Base-by-base conservation (phyloP, 2,797 vertebrate genomes). In the Sciaenops ocellatus region DNA sequence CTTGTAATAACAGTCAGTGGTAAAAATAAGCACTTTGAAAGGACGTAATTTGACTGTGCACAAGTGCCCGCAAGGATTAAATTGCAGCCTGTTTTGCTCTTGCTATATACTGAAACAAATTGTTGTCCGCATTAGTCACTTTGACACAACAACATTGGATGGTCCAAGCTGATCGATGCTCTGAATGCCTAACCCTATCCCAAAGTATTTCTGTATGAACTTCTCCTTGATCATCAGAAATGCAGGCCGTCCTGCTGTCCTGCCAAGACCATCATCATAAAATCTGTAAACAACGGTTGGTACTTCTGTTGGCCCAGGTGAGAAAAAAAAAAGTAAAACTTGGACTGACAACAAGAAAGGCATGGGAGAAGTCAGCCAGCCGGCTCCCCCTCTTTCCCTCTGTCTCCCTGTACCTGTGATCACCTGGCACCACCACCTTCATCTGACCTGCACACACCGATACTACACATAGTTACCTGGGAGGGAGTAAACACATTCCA, bases 401-500 rank as follows among this genome's bases (percentile, higher is more conserved):
- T 48, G 34, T 81, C 65, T 79, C 68, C 56, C 81, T 87, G 93
- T 94, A 94, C 92, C 93, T 93, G 88, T 66, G 81, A 86, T 92
- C 83, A 89, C 90, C 91, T 91, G 92, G 92, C 91, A 93, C 91
- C 79, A 93, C 89, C 73, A 88, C 89, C 90, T 91, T 71, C 59
- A 55, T 69, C 82, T 92, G 85, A 89, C 85, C 83, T 44, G 42
- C 57, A 70, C 62, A 66, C 42, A 78, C 59, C 78, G 18, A 85
- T 44, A 71, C 47, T 59, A 41, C 54, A 71, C 75, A 62, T 18
- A 71, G 71, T 64, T 86, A 86, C 88, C 85, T 88, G 80, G 56
- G 42, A 85, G 82, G 85, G 86, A 91, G 86, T 88, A 64, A 83
- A 87, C 80, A 84, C 89, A 92, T 92, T 90, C 91, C 90, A 24